A percentile compares a stretch with the other conserved stretches of the same genome.
Conservation (phyloP, 2,113 vertebrate genomes). For the Pelusios castaneus region DNA sequence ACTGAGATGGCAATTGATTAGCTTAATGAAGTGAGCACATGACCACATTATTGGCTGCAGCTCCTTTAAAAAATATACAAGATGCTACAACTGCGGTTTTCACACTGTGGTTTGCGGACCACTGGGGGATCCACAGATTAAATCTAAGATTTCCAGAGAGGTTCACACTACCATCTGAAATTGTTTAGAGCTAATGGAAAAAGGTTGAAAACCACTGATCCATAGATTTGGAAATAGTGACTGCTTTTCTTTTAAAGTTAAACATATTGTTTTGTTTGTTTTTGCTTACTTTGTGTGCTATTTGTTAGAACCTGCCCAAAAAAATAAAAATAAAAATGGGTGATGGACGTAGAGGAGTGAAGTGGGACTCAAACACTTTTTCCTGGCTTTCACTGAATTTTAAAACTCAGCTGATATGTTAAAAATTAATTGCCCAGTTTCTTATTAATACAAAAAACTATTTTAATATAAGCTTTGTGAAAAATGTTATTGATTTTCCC, state of each 20-base stretch:
- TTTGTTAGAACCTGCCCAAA: not conserved
- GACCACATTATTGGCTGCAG: not conserved
- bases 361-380: not conserved
- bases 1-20: conserved; percentile 17
- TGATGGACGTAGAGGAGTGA: no score
- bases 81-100: not conserved
- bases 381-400: not conserved
- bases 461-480: not conserved
- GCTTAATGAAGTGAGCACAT: not conserved
- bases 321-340: accelerated
- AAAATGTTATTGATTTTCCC: not conserved
- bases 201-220: not conserved
- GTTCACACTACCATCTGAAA: not conserved
- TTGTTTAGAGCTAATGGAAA: not conserved
- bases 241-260: not conserved
- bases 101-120: not conserved
- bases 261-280: not conserved
- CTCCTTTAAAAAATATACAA: not conserved
- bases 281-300: not conserved
- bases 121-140: not conserved
- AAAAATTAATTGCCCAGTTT: not conserved
- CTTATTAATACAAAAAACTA: not conserved
- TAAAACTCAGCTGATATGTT: not conserved
- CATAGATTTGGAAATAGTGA: not conserved
- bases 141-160: not conserved